Evolutionary conservation across 1,140 invertebrate species (phyloP).

Genomic region (Carposina sasakii): DNA sequence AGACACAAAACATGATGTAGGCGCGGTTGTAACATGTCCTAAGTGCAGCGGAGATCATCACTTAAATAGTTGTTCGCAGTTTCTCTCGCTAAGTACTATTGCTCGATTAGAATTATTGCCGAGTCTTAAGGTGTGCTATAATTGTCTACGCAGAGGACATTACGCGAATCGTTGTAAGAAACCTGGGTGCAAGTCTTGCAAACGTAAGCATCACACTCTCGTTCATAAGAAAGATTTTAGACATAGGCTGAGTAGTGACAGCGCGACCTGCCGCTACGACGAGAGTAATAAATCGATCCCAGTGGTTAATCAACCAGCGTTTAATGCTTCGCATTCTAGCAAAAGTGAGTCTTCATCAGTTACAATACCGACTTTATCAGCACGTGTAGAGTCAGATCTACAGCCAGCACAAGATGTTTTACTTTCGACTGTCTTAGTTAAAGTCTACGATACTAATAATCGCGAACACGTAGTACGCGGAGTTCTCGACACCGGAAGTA

Average conservation of each 20-base stretch:
- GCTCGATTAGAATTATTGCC: background rate
- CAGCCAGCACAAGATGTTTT: background rate
- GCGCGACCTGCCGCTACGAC: background rate
- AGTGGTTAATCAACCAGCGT: background rate
- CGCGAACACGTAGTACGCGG: slow-evolving; percentile 1
- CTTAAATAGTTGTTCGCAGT: background rate
- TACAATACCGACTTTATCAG: background rate
- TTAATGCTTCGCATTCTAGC: too few species aligned
- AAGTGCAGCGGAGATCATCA: slow-evolving; percentile 3
- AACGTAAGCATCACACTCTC: slow-evolving; percentile 1
- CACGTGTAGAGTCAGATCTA: background rate
- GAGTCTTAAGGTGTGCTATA: background rate
- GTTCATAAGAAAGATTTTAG: background rate
- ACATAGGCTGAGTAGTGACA: background rate
- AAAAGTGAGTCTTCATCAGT: too few species aligned
- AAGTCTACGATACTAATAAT: background rate
- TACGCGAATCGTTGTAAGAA: slow-evolving; percentile 2
- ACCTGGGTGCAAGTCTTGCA: slow-evolving; percentile 1
- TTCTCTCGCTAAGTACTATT: background rate
- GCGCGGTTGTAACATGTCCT: background rate
- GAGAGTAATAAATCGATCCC: too few species aligned
- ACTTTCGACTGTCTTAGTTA: slow-evolving; percentile 11
- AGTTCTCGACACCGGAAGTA: slow-evolving; percentile 1
- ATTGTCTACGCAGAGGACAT: slow-evolving; percentile 1
- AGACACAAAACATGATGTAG: too few species aligned